These are phyloP conservation scores for Muntiacus muntjak DNA, from an alignment of 2,113 vertebrate species.

Conservation along the genomic window DNA sequence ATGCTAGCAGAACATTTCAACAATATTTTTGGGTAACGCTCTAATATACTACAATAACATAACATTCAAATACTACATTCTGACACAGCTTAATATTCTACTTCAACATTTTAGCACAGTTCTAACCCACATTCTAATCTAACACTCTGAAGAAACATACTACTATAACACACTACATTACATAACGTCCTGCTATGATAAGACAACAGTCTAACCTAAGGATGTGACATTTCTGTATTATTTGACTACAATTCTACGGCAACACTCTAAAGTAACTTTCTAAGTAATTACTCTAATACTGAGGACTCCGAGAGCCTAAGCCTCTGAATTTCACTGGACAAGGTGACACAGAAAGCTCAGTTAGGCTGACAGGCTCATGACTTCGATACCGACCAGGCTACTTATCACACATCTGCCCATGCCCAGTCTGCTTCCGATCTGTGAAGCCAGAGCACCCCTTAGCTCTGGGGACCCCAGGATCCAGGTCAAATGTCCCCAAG, in stretches of 20 bases:
- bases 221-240: background rate
- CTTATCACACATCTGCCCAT: background rate
- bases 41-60: background rate
- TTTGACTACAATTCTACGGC: background rate
- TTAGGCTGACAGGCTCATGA: background rate
- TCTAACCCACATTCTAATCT: conserved; percentile 1
- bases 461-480: too few species aligned
- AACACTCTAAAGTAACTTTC: background rate
- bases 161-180: background rate
- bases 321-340: background rate
- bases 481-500: background rate
- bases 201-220: conserved; percentile 22
- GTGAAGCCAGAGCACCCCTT: background rate
- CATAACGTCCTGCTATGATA: background rate
- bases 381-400: background rate
- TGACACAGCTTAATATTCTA: conserved; percentile 19
- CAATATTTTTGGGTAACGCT: background rate
- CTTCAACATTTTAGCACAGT: background rate
- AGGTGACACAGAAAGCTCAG: background rate
- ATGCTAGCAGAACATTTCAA: background rate
- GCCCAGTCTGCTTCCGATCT: background rate
- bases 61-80: background rate
- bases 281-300: background rate
- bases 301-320: background rate
- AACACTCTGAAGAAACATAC: background rate